A percentile compares a stretch with the other conserved stretches of the same genome.
Evolutionary conservation across 2,888 invertebrate genomes (phyloP).

Genomic region (Stramonita haemastoma): DNA sequence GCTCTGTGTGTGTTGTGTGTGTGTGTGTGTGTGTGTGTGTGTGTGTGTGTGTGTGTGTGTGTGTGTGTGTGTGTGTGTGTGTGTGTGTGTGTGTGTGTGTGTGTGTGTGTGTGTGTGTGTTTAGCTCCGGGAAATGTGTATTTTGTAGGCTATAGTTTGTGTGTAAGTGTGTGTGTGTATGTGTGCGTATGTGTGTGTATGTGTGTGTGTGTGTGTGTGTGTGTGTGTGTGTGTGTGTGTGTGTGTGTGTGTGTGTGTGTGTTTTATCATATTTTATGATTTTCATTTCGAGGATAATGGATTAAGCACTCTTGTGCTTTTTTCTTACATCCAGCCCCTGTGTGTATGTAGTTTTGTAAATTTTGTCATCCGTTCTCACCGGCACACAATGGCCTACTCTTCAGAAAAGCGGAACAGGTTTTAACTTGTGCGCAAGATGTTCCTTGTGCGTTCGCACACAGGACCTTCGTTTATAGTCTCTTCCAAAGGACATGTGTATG

Average conservation of each 20-base stretch:
- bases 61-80: background rate
- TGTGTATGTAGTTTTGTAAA: too few relatives aligned
- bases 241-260: background rate
- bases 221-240: background rate
- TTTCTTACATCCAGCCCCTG: too few relatives aligned
- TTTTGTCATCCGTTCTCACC: too few relatives aligned
- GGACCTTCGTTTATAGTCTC: too few relatives aligned
- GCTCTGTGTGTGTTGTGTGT: background rate
- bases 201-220: background rate
- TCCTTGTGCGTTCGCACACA: too few relatives aligned
- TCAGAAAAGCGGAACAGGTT: too few relatives aligned
- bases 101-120: background rate
- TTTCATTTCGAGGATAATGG: too few relatives aligned
- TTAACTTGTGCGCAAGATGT: too few relatives aligned
- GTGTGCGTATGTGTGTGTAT: constrained; percentile 11
- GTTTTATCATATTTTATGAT: too few relatives aligned
- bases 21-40: constrained; percentile 10
- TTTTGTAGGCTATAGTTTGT: background rate
- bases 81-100: background rate
- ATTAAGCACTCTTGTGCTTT: too few relatives aligned
- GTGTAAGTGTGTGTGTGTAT: constrained; percentile 17
- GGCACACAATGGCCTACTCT: too few relatives aligned
- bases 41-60: background rate
- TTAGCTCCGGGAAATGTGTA: too few relatives aligned
- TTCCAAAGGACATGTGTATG: background rate